A percentile compares a stretch with the other conserved stretches of the same genome.
Conservation (phyloP, 2,888 invertebrate species). For the Malthinus flaveolus region DNA sequence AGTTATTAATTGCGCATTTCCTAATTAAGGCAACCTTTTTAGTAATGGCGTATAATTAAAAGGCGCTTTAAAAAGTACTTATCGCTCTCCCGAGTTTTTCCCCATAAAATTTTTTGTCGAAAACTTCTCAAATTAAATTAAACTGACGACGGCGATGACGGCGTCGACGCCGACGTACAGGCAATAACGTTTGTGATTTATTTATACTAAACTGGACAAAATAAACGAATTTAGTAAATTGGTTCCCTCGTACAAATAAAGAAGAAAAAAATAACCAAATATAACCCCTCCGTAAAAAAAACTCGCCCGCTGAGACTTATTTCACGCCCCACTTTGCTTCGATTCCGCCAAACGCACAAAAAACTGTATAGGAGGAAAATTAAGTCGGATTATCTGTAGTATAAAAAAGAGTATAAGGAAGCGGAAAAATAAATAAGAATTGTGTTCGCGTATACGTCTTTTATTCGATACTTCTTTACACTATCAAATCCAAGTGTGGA, state of each 20-base stretch:
- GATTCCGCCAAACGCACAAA: conserved; percentile 29
- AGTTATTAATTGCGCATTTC: conserved; percentile 2
- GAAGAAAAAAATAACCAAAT: conserved; percentile 28
- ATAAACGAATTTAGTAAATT: conserved; percentile 30
- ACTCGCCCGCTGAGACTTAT: conserved; percentile 27
- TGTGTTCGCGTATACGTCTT: conserved; percentile 34
- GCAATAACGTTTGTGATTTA: conserved; percentile 28
- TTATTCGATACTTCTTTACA: conserved; percentile 16
- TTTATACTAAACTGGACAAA: conserved; percentile 22
- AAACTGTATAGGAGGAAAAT: conserved; percentile 44
- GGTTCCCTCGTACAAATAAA: conserved; percentile 27
- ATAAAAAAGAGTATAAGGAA: conserved; percentile 43
- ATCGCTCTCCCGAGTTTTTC: neutral
- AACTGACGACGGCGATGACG: too few relatives aligned
- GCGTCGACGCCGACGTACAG: conserved; percentile 10
- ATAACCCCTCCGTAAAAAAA: conserved; percentile 18
- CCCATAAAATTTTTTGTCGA: too few relatives aligned
- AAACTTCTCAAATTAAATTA: neutral
- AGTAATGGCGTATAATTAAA: too few relatives aligned
- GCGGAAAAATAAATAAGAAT: conserved; percentile 55
- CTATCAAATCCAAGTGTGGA: conserved; percentile 23
- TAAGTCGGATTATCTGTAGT: conserved; percentile 52
- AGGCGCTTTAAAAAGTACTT: neutral
- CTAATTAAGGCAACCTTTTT: neutral
- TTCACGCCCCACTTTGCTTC: conserved; percentile 33